A percentile compares a stretch with the other conserved stretches of the same genome.
Evolutionary conservation across 2,113 vertebrate species (phyloP).

Genomic region (Albula goreensis): DNA sequence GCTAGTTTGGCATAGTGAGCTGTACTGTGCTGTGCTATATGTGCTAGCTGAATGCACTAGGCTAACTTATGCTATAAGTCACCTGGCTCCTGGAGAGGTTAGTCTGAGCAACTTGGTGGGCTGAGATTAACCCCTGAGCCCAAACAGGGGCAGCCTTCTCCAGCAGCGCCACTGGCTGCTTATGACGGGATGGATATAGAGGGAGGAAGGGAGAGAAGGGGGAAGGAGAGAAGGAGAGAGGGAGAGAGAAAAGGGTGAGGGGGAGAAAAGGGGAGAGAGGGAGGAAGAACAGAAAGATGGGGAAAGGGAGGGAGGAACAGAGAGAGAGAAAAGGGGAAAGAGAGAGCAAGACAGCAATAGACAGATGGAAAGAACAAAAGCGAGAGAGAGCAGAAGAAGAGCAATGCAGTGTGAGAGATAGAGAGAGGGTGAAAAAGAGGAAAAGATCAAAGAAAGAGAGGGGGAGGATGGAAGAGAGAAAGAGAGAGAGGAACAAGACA

Average conservation of each 20-base stretch:
- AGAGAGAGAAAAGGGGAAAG: slow-evolving; percentile 40
- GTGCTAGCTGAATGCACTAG: no score
- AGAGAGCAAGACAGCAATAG: background rate
- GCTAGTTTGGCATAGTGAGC: no score
- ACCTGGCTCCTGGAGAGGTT: slow-evolving; percentile 99
- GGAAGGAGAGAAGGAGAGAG: slow-evolving; percentile 38
- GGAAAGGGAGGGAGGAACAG: background rate
- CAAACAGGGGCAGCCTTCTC: slow-evolving; percentile 97
- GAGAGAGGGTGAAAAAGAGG: no score
- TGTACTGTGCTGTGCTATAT: no score
- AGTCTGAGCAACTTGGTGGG: slow-evolving; percentile 97
- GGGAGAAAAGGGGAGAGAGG: slow-evolving; percentile 39
- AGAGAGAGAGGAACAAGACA: slow-evolving; percentile 43
- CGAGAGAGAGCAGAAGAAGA: background rate
- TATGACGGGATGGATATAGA: slow-evolving; percentile 3
- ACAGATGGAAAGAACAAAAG: slow-evolving; percentile 38
- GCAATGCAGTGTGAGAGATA: no score
- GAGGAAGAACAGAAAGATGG: no score
- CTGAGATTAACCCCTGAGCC: slow-evolving; percentile 98
- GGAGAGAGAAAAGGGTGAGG: background rate
- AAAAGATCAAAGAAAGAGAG: background rate
- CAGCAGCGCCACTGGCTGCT: slow-evolving; percentile 91
- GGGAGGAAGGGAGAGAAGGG: slow-evolving; percentile 36
- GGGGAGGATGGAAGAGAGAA: slow-evolving; percentile 45
- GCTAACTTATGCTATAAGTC: slow-evolving; percentile 56